Evolutionary conservation across 2,888 invertebrate species (phyloP), one percentile per base, ranked within the genome.

Genomic region (Tridacna crocea): DNA sequence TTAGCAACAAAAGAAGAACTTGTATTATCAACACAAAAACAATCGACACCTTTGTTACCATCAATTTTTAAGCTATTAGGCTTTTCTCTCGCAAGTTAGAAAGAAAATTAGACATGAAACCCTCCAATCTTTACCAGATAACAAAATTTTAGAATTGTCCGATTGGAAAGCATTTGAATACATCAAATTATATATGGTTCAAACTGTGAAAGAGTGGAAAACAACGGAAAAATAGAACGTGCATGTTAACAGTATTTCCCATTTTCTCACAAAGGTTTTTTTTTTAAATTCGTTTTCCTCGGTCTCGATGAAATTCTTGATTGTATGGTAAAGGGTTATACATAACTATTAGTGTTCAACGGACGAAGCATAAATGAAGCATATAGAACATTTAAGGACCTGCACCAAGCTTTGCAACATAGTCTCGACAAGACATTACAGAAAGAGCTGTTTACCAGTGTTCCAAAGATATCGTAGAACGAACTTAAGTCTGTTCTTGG

Each of bases 401-500:
- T 36, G 36, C 36, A 36, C 36, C 36, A 36, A 36, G 36, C 36
- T 36, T 36, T 36, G 36, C 36, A 36, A 36, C 36, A 36, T 36
- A 4, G 36, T 36, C 36, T 36, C 36, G 36, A 36, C 36, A 36
- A 36, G 15, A 48, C 70, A 66, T 46, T 2, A 46, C 13, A 66
- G 46, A 70, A 51, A 24, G 70, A 70, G 70, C 70, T 24, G 70
- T 47, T 22, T 70, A 70, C 70, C 70, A 48, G 51, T 24, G 70
- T 26, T 70, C 70, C 70, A 70, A 70, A 70, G 6, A 70, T 51
- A 24, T 70, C 70, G 51, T 51, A 70, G 51, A 70, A 70, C 6
- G 70, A 51, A 24, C 51, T 26, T 26, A 70, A 24, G 51, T 70
- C 26, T 10, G 70, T 70, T 11, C 70, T 24, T 51, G n/a, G 51